Evolutionary conservation across 2,113 vertebrate species (phyloP), one percentile per base, ranked within the genome.

Genomic region (Oreochromis tanganicae): DNA sequence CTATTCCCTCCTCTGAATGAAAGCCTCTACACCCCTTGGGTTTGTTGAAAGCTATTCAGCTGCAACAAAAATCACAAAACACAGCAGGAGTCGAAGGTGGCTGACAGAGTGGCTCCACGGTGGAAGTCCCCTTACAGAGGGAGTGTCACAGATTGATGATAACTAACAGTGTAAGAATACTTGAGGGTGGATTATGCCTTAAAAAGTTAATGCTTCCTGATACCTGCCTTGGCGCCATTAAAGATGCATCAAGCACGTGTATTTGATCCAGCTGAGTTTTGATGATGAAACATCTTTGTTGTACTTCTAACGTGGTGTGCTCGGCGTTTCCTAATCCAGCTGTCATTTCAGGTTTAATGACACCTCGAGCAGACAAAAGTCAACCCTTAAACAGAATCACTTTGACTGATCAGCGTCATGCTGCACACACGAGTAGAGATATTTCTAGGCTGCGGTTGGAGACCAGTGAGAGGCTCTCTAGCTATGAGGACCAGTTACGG

Each of bases 241-340:
- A 92, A 92, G 90, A 90, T 93, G 84, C 36, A 92, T 92, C 80
- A 54, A 13, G 81, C 79, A 34, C 4, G 29, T 52, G 85, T 75
- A 83, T 92, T 92, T 93, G 91, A 95, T 95, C 88, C 87, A 82
- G 59, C 36, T 56, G 29, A n/a, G 59, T 87, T 93, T 91, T 94
- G 92, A 94, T 93, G 91, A 93, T 94, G 87, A 94, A 94, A 94
- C 80, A 48, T 90, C 91, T 88, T 91, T 93, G 59, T 92, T 93
- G 88, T 68, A 83, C 50, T 73, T 91, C 85, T 54, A 80, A 86
- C n/a, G 6, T 21, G 12, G 29, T 34, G 82, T 52, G 80, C 89
- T 81, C 24, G 55, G 66, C 88, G 63, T 87, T 83, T 88, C 85
- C 71, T 87, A 83, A 91, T 90, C 85, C 88, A 27, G 79, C 90